phyloP scores from a whole-genome alignment of 1,140 invertebrate genomes.

The Panagrolaimus sp. region DNA sequence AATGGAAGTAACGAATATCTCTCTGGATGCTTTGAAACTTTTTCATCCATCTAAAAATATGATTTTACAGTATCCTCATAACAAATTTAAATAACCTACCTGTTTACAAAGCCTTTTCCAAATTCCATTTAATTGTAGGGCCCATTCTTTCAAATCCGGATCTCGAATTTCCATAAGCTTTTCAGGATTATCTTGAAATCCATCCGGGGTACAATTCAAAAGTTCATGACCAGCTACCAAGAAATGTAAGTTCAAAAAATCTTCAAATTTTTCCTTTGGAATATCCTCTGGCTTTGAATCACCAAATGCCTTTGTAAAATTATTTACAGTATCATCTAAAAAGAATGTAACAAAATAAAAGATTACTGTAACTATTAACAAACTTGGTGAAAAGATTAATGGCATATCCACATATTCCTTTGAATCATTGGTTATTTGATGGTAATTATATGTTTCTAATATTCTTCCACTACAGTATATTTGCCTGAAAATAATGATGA shows the following conservation, averaged over 20 bases:
- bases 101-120: conserved; percentile 76
- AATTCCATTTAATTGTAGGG: conserved; percentile 63
- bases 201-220: conserved; percentile 70
- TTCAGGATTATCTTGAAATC: conserved; percentile 71
- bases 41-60: conserved; percentile 49
- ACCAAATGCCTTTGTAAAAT: conserved; percentile 29
- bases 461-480: conserved; percentile 75
- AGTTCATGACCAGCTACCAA: conserved; percentile 72
- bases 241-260: conserved; percentile 27
- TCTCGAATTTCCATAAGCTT: conserved; percentile 66
- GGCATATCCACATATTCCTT: conserved; percentile 86
- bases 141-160: conserved; percentile 63
- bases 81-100: conserved; percentile 27
- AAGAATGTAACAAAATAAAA: too few species aligned
- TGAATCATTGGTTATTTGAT: conserved; percentile 71
- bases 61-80: neutral
- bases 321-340: conserved; percentile 20
- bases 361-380: too few species aligned
- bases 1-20: conserved; percentile 76
- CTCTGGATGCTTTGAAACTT: conserved; percentile 67
- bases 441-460: conserved; percentile 71
- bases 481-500: conserved; percentile 56
- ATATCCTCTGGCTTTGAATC: conserved; percentile 16
- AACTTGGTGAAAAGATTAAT: conserved; percentile 62
- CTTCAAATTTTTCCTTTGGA: conserved; percentile 18